These are phyloP conservation scores for Scaptomyza reducta DNA, from an alignment of 2,888 invertebrate species.

Conservation along the genomic window DNA sequence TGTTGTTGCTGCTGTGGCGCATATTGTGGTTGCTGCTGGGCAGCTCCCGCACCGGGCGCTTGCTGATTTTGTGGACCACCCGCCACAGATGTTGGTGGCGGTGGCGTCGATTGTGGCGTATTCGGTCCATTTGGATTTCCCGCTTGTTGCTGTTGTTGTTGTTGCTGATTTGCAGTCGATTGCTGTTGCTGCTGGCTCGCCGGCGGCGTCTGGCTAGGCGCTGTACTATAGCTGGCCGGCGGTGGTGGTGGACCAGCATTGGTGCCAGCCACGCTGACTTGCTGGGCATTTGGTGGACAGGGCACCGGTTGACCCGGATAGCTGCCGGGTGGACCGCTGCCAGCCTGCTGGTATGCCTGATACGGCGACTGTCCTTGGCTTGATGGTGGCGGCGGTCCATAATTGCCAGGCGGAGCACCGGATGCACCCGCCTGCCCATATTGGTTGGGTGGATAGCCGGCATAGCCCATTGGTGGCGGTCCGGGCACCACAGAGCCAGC, in stretches of 20 bases:
- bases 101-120: constrained; percentile 76
- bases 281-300: constrained; percentile 68
- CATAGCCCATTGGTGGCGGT: constrained; percentile 79
- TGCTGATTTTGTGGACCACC: constrained; percentile 64
- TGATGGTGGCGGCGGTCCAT: constrained; percentile 83
- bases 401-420: constrained; percentile 83
- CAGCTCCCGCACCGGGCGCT: constrained; percentile 45
- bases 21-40: constrained; percentile 60
- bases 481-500: constrained; percentile 43
- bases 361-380: constrained; percentile 83
- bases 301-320: constrained; percentile 79
- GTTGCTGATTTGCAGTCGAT: constrained; percentile 82
- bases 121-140: constrained; percentile 78
- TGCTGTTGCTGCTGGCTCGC: constrained; percentile 67
- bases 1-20: constrained; percentile 50
- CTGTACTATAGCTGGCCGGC: constrained; percentile 84
- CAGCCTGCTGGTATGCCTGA: constrained; percentile 83
- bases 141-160: constrained; percentile 58
- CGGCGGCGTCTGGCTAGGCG: constrained; percentile 85
- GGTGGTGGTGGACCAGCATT: constrained; percentile 71
- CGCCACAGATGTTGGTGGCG: constrained; percentile 55
- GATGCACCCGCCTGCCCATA: constrained; percentile 61
- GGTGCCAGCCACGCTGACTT: constrained; percentile 68
- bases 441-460: constrained; percentile 68
- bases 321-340: constrained; percentile 69